These are phyloP conservation scores for Epiblema foenella DNA, from an alignment of 2,888 invertebrate genomes.

Conservation along the genomic window DNA sequence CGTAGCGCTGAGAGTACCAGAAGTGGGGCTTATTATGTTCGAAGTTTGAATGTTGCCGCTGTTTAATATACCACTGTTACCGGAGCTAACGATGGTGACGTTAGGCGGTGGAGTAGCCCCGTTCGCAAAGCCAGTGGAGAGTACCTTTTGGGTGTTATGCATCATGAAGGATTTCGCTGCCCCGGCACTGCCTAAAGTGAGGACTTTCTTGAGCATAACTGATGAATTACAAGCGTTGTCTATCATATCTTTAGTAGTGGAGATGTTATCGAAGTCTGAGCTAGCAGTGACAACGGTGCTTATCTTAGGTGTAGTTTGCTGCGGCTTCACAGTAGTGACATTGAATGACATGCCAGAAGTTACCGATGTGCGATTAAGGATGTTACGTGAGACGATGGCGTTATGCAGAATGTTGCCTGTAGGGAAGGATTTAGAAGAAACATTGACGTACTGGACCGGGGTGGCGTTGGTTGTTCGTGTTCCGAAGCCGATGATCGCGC, in stretches of 20 bases:
- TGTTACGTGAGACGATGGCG: constrained; percentile 80
- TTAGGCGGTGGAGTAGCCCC: constrained; percentile 78
- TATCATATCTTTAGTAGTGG: constrained; percentile 81
- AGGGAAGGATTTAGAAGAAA: constrained; percentile 78
- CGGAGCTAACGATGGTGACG: constrained; percentile 80
- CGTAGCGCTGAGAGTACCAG: constrained; percentile 78
- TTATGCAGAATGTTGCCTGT: constrained; percentile 82
- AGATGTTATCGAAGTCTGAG: constrained; percentile 74
- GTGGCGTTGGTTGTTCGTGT: constrained; percentile 73
- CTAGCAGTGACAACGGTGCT: constrained; percentile 66
- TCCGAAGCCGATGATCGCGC: constrained; percentile 78
- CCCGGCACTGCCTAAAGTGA: constrained; percentile 78
- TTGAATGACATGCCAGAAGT: constrained; percentile 74
- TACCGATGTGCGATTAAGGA: constrained; percentile 68
- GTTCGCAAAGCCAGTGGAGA: constrained; percentile 78
- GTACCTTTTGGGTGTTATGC: constrained; percentile 80
- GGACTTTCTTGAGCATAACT: constrained; percentile 81
- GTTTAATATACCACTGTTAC: constrained; percentile 65
- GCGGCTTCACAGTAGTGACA: constrained; percentile 68
- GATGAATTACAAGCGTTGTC: constrained; percentile 82
- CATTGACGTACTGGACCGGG: constrained; percentile 78
- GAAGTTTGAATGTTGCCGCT: constrained; percentile 58
- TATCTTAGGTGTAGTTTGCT: constrained; percentile 71
- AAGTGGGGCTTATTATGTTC: constrained; percentile 67
- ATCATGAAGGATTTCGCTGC: constrained; percentile 80